Conservation (phyloP, 2,113 vertebrate genomes). For the Chitala chitala region DNA sequence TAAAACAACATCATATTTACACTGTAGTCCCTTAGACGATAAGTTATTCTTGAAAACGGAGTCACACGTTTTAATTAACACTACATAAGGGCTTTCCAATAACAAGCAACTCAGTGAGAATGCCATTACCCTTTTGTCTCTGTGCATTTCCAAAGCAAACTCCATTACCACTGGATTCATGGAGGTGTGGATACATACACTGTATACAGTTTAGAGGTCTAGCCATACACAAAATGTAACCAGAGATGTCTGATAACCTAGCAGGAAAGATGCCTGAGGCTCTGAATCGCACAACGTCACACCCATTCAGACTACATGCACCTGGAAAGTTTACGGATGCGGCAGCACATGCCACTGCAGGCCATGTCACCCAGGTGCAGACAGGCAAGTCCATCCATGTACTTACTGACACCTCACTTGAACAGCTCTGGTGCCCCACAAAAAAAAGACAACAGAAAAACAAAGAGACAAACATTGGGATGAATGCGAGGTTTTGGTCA, state of each 20-base stretch:
- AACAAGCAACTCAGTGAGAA: no score
- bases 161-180: no score
- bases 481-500: background rate
- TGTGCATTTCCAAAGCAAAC: no score
- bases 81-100: no score
- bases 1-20: background rate
- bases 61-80: no score
- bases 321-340: background rate
- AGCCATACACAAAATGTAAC: no score
- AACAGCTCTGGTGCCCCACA: conserved; percentile 55
- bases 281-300: no score
- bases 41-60: background rate
- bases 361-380: conserved; percentile 40
- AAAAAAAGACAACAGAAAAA: background rate
- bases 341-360: conserved; percentile 8
- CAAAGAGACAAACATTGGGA: background rate
- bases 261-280: no score
- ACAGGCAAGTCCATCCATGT: conserved; percentile 33
- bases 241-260: no score
- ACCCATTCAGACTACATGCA: background rate
- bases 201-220: no score
- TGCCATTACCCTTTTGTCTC: no score
- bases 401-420: conserved; percentile 74
- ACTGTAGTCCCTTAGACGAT: background rate
- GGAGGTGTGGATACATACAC: no score